Conservation (phyloP, 1,140 invertebrate genomes). For the Paramacrobiotus metropolitanus region DNA sequence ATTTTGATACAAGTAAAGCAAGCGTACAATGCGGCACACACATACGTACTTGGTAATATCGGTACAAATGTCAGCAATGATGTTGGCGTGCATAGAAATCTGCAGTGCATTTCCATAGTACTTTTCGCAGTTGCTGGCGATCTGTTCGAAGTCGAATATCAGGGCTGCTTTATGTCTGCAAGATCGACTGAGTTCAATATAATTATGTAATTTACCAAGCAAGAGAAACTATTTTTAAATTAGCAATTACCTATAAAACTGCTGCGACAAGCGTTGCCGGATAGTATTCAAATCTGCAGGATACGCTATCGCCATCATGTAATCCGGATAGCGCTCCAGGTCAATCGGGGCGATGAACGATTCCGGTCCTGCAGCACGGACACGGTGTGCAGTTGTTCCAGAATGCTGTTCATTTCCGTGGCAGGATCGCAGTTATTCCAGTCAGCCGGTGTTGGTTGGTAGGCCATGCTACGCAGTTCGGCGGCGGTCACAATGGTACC, state of each 20-base stretch:
- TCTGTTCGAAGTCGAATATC: slow-evolving; percentile 75
- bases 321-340: slow-evolving; percentile 63
- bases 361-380: slow-evolving; percentile 71
- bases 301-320: slow-evolving; percentile 71
- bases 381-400: slow-evolving; percentile 46
- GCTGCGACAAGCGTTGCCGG: slow-evolving; percentile 56
- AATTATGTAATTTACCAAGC: too few relatives aligned
- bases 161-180: slow-evolving; percentile 63
- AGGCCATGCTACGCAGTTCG: slow-evolving; percentile 19
- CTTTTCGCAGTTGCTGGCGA: slow-evolving; percentile 72
- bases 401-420: slow-evolving; percentile 44
- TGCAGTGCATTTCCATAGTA: too few relatives aligned
- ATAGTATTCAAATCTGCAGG: slow-evolving; percentile 85
- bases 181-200: too few relatives aligned
- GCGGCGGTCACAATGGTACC: too few relatives aligned
- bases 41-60: not conserved
- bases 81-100: not conserved
- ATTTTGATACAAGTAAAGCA: too few relatives aligned
- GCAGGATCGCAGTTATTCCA: slow-evolving; percentile 54
- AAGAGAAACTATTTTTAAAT: slow-evolving; percentile 14
- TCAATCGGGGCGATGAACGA: slow-evolving; percentile 80
- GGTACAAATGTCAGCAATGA: not conserved
- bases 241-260: slow-evolving; percentile 42
- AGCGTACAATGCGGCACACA: too few relatives aligned
- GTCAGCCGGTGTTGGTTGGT: slow-evolving; percentile 51